Percentiles rank a stretch among this genome's conserved stretches.
Conservation (phyloP, 2,888 invertebrate species). For the Apamea crenata region DNA sequence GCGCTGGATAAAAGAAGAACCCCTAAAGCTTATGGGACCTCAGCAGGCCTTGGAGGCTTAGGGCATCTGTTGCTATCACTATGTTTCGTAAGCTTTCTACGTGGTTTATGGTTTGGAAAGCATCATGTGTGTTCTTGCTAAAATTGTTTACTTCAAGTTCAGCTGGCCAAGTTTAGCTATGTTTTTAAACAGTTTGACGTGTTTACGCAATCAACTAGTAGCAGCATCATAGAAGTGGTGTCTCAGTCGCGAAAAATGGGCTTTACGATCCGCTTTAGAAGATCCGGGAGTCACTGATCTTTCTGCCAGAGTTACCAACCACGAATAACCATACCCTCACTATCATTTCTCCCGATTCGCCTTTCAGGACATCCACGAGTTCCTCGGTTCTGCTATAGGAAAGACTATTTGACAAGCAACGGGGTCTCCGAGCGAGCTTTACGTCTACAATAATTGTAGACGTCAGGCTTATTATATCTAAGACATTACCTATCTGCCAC, state of each 20-base stretch:
- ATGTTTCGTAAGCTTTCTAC: neutral
- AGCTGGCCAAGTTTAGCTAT: constrained; percentile 7
- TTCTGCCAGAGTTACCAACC: neutral
- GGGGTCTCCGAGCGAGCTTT: neutral
- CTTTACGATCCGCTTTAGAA: neutral
- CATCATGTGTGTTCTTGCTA: neutral
- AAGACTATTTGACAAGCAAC: constrained; percentile 2
- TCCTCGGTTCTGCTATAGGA: neutral
- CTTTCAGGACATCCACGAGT: neutral
- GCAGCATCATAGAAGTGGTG: neutral
- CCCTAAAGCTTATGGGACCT: neutral
- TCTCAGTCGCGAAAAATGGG: constrained; percentile 3
- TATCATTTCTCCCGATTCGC: neutral
- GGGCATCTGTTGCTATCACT: neutral
- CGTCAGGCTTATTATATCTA: no score
- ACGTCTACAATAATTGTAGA: neutral
- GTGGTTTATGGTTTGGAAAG: constrained; percentile 9
- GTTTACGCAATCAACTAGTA: constrained; percentile 56
- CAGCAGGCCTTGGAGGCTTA: neutral
- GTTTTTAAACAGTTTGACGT: constrained; percentile 25
- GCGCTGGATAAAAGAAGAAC: constrained; percentile 2
- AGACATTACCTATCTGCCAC: neutral
- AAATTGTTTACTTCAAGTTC: constrained; percentile 18
- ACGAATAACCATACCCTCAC: neutral
- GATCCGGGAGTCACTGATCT: neutral